Base-by-base conservation (phyloP, 2,888 invertebrate genomes). In the Gryllus longicercus region DNA sequence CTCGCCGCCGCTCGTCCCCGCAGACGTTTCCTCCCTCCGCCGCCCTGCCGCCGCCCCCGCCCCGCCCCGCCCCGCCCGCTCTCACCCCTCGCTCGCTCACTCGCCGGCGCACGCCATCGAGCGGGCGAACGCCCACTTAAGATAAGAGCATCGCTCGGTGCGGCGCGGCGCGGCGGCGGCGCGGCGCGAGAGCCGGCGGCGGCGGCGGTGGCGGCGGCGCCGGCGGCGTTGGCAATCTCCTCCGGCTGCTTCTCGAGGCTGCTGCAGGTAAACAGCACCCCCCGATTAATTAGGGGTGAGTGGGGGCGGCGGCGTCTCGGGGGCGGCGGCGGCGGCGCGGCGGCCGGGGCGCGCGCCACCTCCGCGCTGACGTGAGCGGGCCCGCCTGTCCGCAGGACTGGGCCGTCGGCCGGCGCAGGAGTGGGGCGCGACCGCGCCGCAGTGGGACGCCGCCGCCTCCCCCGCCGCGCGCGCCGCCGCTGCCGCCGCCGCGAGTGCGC, bases 121-220 rank as follows among this genome's bases (percentile, higher is more conserved):
- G 63, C 63, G 63, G n/a, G 63, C 63, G 63, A 63, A 63, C 63
- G 63, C 63, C 63, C 63, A 63, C 63, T 63, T 63, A 63, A 63
- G 63, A 63, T 63, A 63, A 63, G 63, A 63, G 63, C 63, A 14
- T 63, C 63, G 63, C 63, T n/a, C 63, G 63, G 16, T n/a, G 63
- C 63, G 14, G 63, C 63, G n/a, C 63, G 63, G 16, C 12, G n/a
- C n/a, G n/a, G n/a, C n/a, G n/a, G 38, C 63, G 63, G 63, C 14
- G 63, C 63, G 63, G 63, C 63, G 63, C 16, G 16, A n/a, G n/a
- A 63, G 63, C 14, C 63, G 63, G 63, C 10, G 63, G 63, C 63
- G 63, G 63, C 63, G 63, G 63, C 51, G 51, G 18, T 18, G 51
- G 51, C n/a, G 63, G n/a, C 63, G 63, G 63, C 63, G 63, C 63